Percentiles rank a stretch among this genome's conserved stretches.
These are phyloP conservation scores for Drosophila birchii DNA, from an alignment of 2,888 invertebrate genomes.

Conservation along the genomic window DNA sequence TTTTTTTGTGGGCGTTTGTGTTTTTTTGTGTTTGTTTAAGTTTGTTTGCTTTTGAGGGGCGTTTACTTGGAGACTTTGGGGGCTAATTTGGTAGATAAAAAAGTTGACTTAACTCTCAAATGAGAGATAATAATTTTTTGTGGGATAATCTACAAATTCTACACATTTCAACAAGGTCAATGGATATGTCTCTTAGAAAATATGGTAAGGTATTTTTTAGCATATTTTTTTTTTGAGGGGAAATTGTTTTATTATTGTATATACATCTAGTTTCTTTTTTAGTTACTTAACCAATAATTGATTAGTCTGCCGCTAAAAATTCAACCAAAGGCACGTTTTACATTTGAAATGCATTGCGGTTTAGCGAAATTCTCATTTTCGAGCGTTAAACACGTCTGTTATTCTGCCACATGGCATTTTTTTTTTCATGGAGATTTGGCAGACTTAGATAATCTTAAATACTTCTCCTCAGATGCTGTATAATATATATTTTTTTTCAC, in stretches of 20 bases:
- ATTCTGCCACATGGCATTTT: conserved; percentile 16
- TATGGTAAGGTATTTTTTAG: no score
- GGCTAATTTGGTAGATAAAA: conserved; percentile 19
- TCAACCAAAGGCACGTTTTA: conserved; percentile 45
- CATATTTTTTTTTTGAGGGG: no score
- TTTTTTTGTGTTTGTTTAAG: conserved; percentile 10
- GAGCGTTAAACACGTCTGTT: conserved; percentile 60
- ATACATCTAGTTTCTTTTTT: background rate
- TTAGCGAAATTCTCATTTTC: conserved; percentile 38
- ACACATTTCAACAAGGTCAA: background rate
- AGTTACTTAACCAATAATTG: conserved; percentile 20
- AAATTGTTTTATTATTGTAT: background rate
- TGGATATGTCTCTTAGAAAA: background rate
- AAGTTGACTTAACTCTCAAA: background rate
- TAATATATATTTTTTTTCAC: background rate
- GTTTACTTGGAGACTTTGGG: conserved; percentile 11
- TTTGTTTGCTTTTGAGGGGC: conserved; percentile 33
- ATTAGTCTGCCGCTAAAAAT: conserved; percentile 25
- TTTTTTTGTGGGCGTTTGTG: conserved; percentile 43
- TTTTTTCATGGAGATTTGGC: conserved; percentile 8
- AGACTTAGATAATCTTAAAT: conserved; percentile 20
- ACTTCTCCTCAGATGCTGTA: conserved; percentile 1
- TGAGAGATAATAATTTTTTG: conserved; percentile 1
- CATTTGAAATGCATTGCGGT: conserved; percentile 43
- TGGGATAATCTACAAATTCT: background rate